Base-by-base conservation (phyloP, 2,113 vertebrate genomes). In the Cichladusa arquata region DNA sequence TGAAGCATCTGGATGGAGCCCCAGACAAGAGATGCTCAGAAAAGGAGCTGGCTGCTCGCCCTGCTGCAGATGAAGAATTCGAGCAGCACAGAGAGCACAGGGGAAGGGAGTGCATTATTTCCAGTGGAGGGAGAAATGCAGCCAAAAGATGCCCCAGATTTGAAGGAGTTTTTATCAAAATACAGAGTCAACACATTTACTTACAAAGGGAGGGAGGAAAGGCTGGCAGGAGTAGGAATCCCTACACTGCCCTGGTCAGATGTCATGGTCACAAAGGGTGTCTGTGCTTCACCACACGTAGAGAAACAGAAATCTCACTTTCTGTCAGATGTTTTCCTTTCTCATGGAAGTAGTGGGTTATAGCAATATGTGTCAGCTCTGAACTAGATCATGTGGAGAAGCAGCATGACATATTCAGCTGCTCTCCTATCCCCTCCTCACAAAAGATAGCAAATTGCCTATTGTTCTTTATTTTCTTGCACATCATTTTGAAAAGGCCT, bases 1-100 rank as follows among this genome's bases (percentile, higher is more conserved):
- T 28, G 5, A 93, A 96, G 91, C 91, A 96, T 97, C 90, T 92
- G 86, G 62, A 91, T 50, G 44, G 61, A 95, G 71, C 45, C 76
- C 82, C 69, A 80, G 90, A 98, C 97, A 98, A 97, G 97, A 94
- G 95, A 90, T 94, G 95, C 94, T 98, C 95, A 97, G 97, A 97
- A 94, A 96, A 95, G 90, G 89, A 97, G 62, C 42, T 98, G 98
- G 97, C 97, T 74, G 78, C 70, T 86, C 16, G 96, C 97, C 96
- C 86, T 47, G 28, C 28, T 83, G 86, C 66, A 92, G 88, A 83
- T 74, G 93, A 95, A 92, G 66, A 90, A 92, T 96, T 71, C 12
- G 8, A 95, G 95, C 20, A 6, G 45, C 62, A 81, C 4, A 5
- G 81, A 67, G 72, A 38, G 54, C 38, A 34, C 4, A 19, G n/a